Conservation (phyloP, 2,888 invertebrate genomes). For the Thera obeliscata region DNA sequence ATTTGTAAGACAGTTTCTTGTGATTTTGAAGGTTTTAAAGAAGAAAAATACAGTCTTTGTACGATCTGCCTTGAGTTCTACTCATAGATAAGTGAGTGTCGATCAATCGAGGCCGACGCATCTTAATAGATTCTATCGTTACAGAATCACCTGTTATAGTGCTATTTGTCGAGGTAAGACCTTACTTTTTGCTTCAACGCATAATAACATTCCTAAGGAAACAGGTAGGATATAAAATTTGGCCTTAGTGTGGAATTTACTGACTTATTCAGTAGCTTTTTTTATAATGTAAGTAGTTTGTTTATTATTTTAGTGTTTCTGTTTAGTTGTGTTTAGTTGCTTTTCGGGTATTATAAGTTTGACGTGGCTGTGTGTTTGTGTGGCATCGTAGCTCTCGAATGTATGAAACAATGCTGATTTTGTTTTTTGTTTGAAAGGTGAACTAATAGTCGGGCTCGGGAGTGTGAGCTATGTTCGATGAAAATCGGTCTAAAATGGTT, state of each 20-base stretch:
- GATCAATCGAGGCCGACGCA: constrained; percentile 26
- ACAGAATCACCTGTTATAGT: constrained; percentile 17
- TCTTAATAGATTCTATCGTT: constrained; percentile 28
- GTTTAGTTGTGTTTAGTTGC: no score
- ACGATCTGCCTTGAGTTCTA: neutral
- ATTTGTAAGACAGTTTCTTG: neutral
- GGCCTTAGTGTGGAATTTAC: constrained; percentile 10
- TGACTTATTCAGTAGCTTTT: neutral
- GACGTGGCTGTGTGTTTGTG: no score
- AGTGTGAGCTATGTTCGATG: no score
- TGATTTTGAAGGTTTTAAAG: neutral
- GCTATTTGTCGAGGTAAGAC: constrained; percentile 20
- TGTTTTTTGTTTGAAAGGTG: no score
- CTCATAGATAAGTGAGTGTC: constrained; percentile 1
- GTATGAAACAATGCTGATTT: no score
- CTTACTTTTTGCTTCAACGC: constrained; percentile 14
- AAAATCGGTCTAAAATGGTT: no score
- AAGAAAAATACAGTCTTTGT: neutral
- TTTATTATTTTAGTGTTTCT: no score
- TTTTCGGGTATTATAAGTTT: no score
- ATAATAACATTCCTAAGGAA: constrained; percentile 10
- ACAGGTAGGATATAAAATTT: neutral
- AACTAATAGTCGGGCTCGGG: no score
- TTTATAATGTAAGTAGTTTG: neutral
- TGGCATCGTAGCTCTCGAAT: no score